phyloP scores from a whole-genome alignment of 1,140 invertebrate species.

The Propsilocerus akamusi region DNA sequence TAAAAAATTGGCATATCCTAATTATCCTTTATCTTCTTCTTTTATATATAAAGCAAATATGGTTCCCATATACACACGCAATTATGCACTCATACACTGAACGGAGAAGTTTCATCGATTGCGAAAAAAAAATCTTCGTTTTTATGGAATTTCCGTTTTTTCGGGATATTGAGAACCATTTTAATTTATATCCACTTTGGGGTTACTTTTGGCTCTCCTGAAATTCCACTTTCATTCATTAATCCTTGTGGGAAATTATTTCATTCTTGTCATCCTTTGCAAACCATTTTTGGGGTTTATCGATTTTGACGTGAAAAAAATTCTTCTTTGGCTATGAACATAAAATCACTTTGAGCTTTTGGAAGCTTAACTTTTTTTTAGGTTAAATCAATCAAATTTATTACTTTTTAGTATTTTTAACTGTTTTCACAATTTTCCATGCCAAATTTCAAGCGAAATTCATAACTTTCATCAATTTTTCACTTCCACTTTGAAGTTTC shows the following conservation, averaged over 20 bases:
- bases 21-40: conserved; percentile 3
- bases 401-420: background rate
- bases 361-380: background rate
- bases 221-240: background rate
- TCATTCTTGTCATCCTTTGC: background rate
- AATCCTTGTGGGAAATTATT: background rate
- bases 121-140: background rate
- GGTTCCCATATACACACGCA: background rate
- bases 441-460: conserved; percentile 2
- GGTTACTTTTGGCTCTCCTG: background rate
- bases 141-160: background rate
- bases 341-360: background rate
- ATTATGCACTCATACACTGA: background rate
- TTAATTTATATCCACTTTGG: background rate
- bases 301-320: background rate
- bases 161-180: conserved; percentile 1
- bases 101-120: conserved; percentile 2
- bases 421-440: background rate
- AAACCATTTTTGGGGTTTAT: background rate
- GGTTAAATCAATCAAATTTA: no score
- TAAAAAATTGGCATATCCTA: background rate
- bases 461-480: background rate
- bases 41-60: conserved; percentile 1
- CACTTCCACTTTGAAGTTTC: background rate
- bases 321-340: background rate